These are phyloP conservation scores for Thomomys bottae DNA, from an alignment of 2,113 vertebrate genomes.

Conservation along the genomic window DNA sequence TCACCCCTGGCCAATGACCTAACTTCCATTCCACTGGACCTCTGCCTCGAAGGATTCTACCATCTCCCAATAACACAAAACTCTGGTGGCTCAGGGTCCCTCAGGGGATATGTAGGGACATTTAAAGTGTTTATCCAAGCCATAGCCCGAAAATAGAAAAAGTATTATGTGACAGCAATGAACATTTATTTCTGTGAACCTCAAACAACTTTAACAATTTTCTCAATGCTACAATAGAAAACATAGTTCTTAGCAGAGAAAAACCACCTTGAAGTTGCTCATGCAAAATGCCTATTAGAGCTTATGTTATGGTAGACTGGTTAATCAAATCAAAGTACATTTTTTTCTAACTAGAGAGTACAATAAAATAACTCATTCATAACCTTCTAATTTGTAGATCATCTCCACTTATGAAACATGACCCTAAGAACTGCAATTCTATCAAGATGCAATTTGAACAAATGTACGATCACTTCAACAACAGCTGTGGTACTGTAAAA, in stretches of 20 bases:
- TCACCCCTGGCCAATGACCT: too few relatives aligned
- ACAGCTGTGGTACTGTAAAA: slow-evolving; percentile 76
- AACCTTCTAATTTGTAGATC: slow-evolving; percentile 73
- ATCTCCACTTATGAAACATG: slow-evolving; percentile 82
- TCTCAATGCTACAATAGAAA: slow-evolving; percentile 36
- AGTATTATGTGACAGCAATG: neutral
- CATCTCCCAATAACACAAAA: neutral
- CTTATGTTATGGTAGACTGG: slow-evolving; percentile 46
- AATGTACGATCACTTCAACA: slow-evolving; percentile 78
- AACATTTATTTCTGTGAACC: slow-evolving; percentile 32
- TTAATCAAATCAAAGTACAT: slow-evolving; percentile 79
- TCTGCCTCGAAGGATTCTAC: neutral
- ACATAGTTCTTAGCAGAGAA: slow-evolving; percentile 18
- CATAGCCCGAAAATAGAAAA: neutral
- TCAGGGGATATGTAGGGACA: neutral
- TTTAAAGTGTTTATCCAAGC: neutral
- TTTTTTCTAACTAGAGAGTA: slow-evolving; percentile 55
- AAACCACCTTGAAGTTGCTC: slow-evolving; percentile 17
- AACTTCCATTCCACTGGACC: neutral
- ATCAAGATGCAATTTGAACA: slow-evolving; percentile 79
- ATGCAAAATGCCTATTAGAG: slow-evolving; percentile 49
- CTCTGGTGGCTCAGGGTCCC: neutral
- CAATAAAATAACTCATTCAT: slow-evolving; percentile 78
- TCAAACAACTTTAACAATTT: slow-evolving; percentile 43
- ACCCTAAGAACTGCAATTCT: slow-evolving; percentile 79